These are phyloP conservation scores for Tarsius wallacei DNA, from an alignment of 2,797 vertebrate species.

Conservation along the genomic window DNA sequence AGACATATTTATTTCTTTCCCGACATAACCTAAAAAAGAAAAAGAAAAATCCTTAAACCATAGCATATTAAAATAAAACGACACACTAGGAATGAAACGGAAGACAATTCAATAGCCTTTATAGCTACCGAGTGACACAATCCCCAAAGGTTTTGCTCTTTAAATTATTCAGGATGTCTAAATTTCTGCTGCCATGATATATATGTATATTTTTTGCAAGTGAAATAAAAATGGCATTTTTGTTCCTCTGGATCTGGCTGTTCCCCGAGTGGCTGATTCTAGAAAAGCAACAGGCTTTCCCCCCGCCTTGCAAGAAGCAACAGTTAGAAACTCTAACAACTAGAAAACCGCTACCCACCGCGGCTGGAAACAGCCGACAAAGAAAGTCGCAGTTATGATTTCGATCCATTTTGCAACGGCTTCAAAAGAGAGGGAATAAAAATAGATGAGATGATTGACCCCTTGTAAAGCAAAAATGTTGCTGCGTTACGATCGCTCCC, in stretches of 20 bases:
- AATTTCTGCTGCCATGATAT: slow-evolving; percentile 60
- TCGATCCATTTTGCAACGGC: background rate
- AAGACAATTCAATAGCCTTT: slow-evolving; percentile 17
- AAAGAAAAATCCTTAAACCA: slow-evolving; percentile 49
- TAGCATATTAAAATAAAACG: slow-evolving; percentile 28
- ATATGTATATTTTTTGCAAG: background rate
- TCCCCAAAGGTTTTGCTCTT: background rate
- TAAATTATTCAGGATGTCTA: slow-evolving; percentile 47
- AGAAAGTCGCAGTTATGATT: background rate
- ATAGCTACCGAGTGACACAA: background rate
- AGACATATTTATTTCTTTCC: slow-evolving; percentile 6
- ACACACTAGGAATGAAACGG: background rate
- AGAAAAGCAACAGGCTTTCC: slow-evolving; percentile 84
- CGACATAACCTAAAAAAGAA: background rate
- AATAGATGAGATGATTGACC: background rate
- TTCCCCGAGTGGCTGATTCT: slow-evolving; percentile 62
- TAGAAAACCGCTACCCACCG: slow-evolving; percentile 64
- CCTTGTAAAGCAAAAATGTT: background rate
- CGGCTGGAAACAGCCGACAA: background rate
- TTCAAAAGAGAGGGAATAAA: background rate
- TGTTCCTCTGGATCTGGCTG: slow-evolving; percentile 18
- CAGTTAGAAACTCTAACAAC: slow-evolving; percentile 72
- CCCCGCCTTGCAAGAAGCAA: slow-evolving; percentile 53
- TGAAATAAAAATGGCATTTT: slow-evolving; percentile 65
- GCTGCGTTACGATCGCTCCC: background rate